Conservation (phyloP, 2,797 vertebrate species). For the Arnoldichthys spilopterus region DNA sequence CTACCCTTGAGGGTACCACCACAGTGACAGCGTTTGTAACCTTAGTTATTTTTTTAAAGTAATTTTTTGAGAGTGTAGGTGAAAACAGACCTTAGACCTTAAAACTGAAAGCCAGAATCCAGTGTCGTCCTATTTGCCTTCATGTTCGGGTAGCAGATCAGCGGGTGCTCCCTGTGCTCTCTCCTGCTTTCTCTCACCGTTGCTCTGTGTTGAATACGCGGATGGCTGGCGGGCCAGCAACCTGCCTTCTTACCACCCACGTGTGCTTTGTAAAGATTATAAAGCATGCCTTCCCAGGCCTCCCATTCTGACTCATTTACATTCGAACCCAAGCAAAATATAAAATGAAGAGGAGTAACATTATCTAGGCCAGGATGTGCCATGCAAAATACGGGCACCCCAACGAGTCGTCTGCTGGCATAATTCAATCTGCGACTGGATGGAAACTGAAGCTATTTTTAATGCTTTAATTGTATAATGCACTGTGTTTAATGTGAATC, state of each 20-base stretch:
- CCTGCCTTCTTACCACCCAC: slow-evolving; percentile 35
- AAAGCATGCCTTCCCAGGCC: slow-evolving; percentile 33
- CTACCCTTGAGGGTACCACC: too few relatives aligned
- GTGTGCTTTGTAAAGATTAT: slow-evolving; percentile 46
- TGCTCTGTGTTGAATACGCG: slow-evolving; percentile 29
- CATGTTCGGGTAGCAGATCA: slow-evolving; percentile 15
- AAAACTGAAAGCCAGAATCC: slow-evolving; percentile 9
- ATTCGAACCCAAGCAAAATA: slow-evolving; percentile 46
- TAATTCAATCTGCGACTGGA: slow-evolving; percentile 18
- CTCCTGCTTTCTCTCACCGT: slow-evolving; percentile 25
- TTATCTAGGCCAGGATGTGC: slow-evolving; percentile 24
- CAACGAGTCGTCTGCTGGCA: slow-evolving; percentile 12
- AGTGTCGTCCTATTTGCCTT: slow-evolving; percentile 9
- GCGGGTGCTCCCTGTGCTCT: not conserved
- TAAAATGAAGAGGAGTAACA: slow-evolving; percentile 36
- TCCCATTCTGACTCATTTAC: slow-evolving; percentile 40
- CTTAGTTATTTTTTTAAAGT: too few relatives aligned
- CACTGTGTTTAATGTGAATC: slow-evolving; percentile 34
- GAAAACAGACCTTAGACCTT: not conserved
- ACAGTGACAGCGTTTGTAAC: too few relatives aligned
- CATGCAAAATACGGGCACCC: slow-evolving; percentile 34
- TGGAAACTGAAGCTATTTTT: slow-evolving; percentile 46
- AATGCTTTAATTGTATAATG: slow-evolving; percentile 42
- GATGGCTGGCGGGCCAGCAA: slow-evolving; percentile 29
- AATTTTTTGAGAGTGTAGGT: not conserved